Conservation (phyloP, 2,888 invertebrate genomes). For the Dinocampus coccinellae region DNA sequence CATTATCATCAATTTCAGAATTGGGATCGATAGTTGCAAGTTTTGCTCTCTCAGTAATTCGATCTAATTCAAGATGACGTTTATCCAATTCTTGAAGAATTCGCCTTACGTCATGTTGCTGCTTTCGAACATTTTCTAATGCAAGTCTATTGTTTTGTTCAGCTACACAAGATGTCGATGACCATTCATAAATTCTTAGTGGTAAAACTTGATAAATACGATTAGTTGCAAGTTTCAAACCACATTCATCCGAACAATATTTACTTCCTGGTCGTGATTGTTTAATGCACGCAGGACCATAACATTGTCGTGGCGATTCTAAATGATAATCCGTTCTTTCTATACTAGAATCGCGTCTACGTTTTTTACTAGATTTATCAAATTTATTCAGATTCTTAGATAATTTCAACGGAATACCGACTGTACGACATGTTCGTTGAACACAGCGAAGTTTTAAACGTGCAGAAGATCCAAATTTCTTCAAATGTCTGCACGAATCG, state of each 20-base stretch:
- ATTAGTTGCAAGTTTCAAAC: constrained; percentile 87
- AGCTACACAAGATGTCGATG: constrained; percentile 85
- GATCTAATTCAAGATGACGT: constrained; percentile 83
- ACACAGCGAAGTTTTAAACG: constrained; percentile 72
- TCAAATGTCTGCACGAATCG: constrained; percentile 75
- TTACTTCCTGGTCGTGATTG: constrained; percentile 86
- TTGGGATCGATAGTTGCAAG: constrained; percentile 78
- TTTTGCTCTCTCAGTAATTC: constrained; percentile 83
- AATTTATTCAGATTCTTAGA: constrained; percentile 62
- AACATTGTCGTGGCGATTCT: constrained; percentile 82
- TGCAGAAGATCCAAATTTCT: constrained; percentile 72
- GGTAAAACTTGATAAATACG: constrained; percentile 90
- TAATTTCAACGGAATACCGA: constrained; percentile 64
- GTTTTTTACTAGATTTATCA: constrained; percentile 61
- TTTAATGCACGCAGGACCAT: constrained; percentile 88
- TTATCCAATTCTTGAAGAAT: constrained; percentile 85
- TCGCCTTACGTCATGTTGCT: constrained; percentile 83
- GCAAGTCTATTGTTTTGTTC: constrained; percentile 84
- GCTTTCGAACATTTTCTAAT: constrained; percentile 81
- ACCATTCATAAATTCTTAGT: constrained; percentile 94
- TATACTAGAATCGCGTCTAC: constrained; percentile 63
- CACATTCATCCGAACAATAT: constrained; percentile 94
- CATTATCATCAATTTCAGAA: constrained; percentile 74
- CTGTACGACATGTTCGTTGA: constrained; percentile 70
- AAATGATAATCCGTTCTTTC: constrained; percentile 63